phyloP scores from a whole-genome alignment of 2,113 vertebrate species.

The Caracal caracal region DNA sequence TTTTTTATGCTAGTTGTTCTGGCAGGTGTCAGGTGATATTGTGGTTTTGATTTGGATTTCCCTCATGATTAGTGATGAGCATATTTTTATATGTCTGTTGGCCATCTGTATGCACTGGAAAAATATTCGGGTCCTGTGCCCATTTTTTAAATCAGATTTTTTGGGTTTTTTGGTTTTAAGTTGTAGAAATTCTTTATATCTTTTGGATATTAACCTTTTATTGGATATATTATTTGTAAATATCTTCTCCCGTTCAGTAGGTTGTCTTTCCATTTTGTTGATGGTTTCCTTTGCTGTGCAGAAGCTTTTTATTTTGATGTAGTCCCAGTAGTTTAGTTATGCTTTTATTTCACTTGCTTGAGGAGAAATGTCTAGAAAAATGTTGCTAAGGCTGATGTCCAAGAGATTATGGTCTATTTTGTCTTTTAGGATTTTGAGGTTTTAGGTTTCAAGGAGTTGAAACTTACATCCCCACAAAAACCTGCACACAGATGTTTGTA shows the following conservation, averaged over 20 bases:
- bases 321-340: background rate
- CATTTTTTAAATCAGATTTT: background rate
- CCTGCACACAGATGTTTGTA: background rate
- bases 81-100: background rate
- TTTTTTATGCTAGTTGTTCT: background rate
- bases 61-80: background rate
- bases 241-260: background rate
- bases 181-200: background rate
- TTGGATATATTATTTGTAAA: background rate
- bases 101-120: background rate
- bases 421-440: background rate
- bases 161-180: background rate
- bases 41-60: background rate
- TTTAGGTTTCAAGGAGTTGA: background rate
- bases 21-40: background rate
- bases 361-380: background rate
- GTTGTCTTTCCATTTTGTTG: background rate
- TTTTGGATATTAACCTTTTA: background rate
- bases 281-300: background rate
- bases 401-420: background rate
- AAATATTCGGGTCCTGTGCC: background rate
- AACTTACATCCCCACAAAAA: background rate
- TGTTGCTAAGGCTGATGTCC: background rate
- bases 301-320: background rate
- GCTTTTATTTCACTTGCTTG: background rate